Conservation (phyloP, 37 sponge, comb jelly and placozoan genomes). For the Beroe forskalii region DNA sequence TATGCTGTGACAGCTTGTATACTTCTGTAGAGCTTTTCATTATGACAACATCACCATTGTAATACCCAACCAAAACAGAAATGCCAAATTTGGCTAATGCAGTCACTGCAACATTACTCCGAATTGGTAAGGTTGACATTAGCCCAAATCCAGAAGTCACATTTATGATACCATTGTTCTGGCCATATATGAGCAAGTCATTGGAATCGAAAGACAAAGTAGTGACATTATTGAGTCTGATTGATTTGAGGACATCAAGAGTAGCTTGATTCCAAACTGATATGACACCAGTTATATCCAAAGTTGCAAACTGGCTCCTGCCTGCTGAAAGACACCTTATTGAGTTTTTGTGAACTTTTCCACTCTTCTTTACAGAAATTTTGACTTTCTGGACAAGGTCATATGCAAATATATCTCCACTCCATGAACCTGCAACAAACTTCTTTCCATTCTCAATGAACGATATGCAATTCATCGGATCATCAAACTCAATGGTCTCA, state of each 20-base stretch:
- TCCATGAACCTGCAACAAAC: slow-evolving; percentile 65
- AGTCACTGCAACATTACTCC: not conserved
- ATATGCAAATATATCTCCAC: slow-evolving; percentile 38
- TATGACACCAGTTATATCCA: slow-evolving; percentile 6
- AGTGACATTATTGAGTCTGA: slow-evolving; percentile 3
- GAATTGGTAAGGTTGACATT: not conserved
- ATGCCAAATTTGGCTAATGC: not conserved
- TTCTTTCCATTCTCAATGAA: slow-evolving; percentile 64
- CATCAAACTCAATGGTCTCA: slow-evolving; percentile 50
- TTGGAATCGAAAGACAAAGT: slow-evolving; percentile 5
- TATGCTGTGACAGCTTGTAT: not conserved
- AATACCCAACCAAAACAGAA: not conserved
- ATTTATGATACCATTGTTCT: slow-evolving; percentile 18
- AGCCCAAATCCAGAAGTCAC: slow-evolving; percentile 41
- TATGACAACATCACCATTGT: not conserved
- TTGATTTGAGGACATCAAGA: slow-evolving; percentile 14
- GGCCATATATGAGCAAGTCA: slow-evolving; percentile 18
- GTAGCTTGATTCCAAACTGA: slow-evolving; percentile 41
- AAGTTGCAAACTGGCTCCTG: slow-evolving; percentile 1
- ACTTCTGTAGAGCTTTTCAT: not conserved
- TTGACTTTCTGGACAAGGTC: slow-evolving; percentile 47
- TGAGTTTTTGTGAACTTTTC: slow-evolving; percentile 26
- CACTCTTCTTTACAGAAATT: slow-evolving; percentile 50
- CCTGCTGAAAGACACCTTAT: slow-evolving; percentile 5
- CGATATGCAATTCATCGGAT: slow-evolving; percentile 54